Evolutionary conservation across 1,140 invertebrate species (phyloP).

Genomic region (Acromyrmex charruanus): DNA sequence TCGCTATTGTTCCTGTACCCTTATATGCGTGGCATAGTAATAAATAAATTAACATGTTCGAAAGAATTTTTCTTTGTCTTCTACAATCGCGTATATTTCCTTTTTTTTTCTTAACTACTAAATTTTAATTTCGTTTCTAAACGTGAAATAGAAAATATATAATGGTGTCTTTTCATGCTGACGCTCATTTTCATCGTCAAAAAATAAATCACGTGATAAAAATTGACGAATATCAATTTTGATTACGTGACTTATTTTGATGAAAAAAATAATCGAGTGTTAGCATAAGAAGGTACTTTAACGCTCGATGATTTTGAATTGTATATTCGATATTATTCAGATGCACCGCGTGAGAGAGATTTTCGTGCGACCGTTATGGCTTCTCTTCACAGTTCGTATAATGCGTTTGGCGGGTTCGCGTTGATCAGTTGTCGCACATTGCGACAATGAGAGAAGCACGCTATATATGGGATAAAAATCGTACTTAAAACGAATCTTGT

Average conservation of each 20-base stretch:
- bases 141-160: not conserved
- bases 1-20: too few species aligned
- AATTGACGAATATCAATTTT: too few species aligned
- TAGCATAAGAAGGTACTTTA: too few species aligned
- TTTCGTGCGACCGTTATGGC: not conserved
- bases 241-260: too few species aligned
- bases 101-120: too few species aligned
- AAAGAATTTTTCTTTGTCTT: not conserved
- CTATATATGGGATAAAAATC: not conserved
- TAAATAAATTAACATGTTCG: not conserved
- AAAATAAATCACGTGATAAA: too few species aligned
- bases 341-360: slow-evolving; percentile 23
- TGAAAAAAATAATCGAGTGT: too few species aligned
- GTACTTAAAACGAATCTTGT: not conserved
- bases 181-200: too few species aligned
- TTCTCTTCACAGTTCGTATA: not conserved
- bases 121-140: not conserved
- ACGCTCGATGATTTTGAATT: not conserved
- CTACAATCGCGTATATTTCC: not conserved
- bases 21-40: too few species aligned
- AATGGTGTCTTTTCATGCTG: too few species aligned
- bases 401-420: not conserved
- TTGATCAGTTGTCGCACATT: not conserved
- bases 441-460: not conserved
- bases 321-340: not conserved